Percentiles rank a stretch among this genome's conserved stretches.
Conservation (phyloP, 2,888 invertebrate genomes). For the Catotricha subobsoleta region DNA sequence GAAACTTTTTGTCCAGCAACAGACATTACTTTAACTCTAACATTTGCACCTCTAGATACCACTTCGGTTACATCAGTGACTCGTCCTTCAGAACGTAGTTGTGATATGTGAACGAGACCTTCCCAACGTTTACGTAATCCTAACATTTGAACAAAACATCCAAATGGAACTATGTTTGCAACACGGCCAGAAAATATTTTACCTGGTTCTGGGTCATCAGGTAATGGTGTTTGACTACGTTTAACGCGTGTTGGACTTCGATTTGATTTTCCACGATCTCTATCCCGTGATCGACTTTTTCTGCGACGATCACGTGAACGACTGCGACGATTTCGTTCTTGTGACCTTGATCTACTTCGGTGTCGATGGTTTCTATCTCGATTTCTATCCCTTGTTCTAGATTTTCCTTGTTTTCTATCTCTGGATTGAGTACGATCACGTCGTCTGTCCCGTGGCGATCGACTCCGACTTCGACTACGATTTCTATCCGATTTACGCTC, state of each 20-base stretch:
- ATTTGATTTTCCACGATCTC: constrained; percentile 12
- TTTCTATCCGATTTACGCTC: constrained; percentile 9
- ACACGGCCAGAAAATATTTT: constrained; percentile 87
- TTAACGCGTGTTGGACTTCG: constrained; percentile 16
- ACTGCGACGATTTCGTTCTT: constrained; percentile 6
- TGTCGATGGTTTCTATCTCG: constrained; percentile 15
- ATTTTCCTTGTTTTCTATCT: constrained; percentile 14
- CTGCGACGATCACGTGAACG: constrained; percentile 16
- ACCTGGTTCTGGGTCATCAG: constrained; percentile 59
- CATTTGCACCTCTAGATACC: constrained; percentile 71
- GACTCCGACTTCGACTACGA: constrained; percentile 10
- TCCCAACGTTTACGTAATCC: constrained; percentile 81
- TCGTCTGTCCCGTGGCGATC: constrained; percentile 15
- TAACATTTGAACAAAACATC: constrained; percentile 92
- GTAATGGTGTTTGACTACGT: constrained; percentile 28
- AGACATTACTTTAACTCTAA: constrained; percentile 81
- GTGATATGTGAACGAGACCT: constrained; percentile 94
- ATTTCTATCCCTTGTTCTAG: constrained; percentile 19
- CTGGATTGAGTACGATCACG: constrained; percentile 16
- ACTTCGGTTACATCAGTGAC: constrained; percentile 91
- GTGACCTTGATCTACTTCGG: constrained; percentile 16
- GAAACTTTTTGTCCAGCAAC: constrained; percentile 91
- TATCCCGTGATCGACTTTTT: constrained; percentile 10
- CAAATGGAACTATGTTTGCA: constrained; percentile 92
- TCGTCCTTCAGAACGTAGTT: constrained; percentile 77